These are phyloP conservation scores for Dascillus cervinus DNA, from an alignment of 2,888 invertebrate genomes.

Conservation along the genomic window DNA sequence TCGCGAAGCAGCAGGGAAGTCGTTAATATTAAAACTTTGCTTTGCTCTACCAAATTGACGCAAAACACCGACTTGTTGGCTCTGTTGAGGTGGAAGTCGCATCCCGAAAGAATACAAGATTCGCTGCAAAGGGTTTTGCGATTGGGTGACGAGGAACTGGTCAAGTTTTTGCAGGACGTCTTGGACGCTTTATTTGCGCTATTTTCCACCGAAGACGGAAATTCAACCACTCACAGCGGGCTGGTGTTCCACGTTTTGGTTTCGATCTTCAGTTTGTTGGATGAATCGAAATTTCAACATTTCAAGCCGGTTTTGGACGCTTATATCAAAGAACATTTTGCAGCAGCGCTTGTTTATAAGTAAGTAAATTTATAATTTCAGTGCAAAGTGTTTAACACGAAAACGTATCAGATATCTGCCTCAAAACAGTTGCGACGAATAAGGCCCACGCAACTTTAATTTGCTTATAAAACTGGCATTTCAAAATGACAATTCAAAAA, in stretches of 20 bases:
- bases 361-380: slow-evolving; percentile 43
- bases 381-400: too few species aligned
- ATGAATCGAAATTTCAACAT: slow-evolving; percentile 87
- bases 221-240: slow-evolving; percentile 80
- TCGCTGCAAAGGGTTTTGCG: slow-evolving; percentile 74
- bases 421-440: too few species aligned
- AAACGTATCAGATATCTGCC: too few species aligned
- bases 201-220: slow-evolving; percentile 89
- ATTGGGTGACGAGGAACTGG: slow-evolving; percentile 83
- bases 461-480: too few species aligned
- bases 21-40: slow-evolving; percentile 69
- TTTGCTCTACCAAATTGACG: slow-evolving; percentile 95
- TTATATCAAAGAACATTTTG: slow-evolving; percentile 90
- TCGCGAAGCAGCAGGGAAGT: slow-evolving; percentile 78
- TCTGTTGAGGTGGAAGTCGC: slow-evolving; percentile 84
- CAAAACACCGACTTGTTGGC: slow-evolving; percentile 89
- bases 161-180: slow-evolving; percentile 92
- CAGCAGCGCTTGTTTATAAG: slow-evolving; percentile 91
- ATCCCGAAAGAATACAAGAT: slow-evolving; percentile 79
- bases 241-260: slow-evolving; percentile 88
- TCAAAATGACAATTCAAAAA: too few species aligned
- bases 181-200: slow-evolving; percentile 88
- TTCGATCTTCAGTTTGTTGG: slow-evolving; percentile 82
- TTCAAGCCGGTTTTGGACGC: slow-evolving; percentile 91
- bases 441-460: too few species aligned